Percentiles rank a stretch among this genome's conserved stretches.
Evolutionary conservation across 2,888 invertebrate genomes (phyloP).

Genomic region (Leptinotarsa tumamoca): DNA sequence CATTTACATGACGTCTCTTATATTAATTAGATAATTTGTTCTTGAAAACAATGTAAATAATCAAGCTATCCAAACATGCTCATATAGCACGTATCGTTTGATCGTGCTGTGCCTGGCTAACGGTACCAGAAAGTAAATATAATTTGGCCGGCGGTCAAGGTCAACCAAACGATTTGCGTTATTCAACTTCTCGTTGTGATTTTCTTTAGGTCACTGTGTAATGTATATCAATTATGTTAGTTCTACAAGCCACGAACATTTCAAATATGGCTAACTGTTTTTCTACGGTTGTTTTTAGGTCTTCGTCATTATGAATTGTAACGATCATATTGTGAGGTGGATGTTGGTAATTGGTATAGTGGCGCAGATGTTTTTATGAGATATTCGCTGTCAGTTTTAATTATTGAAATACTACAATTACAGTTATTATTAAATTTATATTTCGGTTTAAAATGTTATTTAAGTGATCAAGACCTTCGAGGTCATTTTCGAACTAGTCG

Average conservation of each 20-base stretch:
- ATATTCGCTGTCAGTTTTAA: background rate
- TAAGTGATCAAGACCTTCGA: too few relatives aligned
- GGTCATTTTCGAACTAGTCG: too few relatives aligned
- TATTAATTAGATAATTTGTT: too few relatives aligned
- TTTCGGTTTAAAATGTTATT: too few relatives aligned
- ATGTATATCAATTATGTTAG: slow-evolving; percentile 24
- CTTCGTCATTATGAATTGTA: slow-evolving; percentile 10
- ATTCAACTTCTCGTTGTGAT: slow-evolving; percentile 17
- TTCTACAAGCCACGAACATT: background rate
- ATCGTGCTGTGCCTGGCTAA: background rate
- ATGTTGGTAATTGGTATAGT: background rate
- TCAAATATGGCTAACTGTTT: slow-evolving; percentile 29
- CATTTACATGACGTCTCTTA: too few relatives aligned
- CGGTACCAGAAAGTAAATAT: background rate
- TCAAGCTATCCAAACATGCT: too few relatives aligned
- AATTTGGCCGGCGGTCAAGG: slow-evolving; percentile 26
- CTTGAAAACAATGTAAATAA: too few relatives aligned
- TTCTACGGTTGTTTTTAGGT: slow-evolving; percentile 16
- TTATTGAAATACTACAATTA: too few relatives aligned
- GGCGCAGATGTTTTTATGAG: background rate
- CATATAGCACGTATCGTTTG: slow-evolving; percentile 3
- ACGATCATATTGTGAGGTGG: background rate
- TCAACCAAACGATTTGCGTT: slow-evolving; percentile 15
- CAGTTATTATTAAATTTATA: too few relatives aligned
- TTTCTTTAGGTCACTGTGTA: slow-evolving; percentile 31